These are phyloP conservation scores for Chrysomela aeneicollis DNA, from an alignment of 2,888 invertebrate species.

Conservation along the genomic window DNA sequence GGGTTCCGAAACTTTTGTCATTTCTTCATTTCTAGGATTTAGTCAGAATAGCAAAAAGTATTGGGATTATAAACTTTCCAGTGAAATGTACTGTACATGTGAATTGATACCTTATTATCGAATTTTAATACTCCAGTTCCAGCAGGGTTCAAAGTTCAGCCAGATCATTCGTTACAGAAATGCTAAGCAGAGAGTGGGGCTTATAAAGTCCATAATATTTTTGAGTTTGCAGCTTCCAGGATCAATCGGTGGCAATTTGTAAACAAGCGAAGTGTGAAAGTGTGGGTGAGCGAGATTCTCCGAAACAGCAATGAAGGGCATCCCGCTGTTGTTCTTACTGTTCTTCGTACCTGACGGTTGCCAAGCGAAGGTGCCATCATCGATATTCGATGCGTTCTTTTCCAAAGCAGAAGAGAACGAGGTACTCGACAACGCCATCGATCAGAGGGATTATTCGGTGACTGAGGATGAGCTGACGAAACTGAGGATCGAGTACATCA, in stretches of 20 bases:
- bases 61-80: not conserved
- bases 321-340: slow-evolving; percentile 38
- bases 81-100: not conserved
- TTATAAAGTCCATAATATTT: slow-evolving; percentile 55
- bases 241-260: slow-evolving; percentile 53
- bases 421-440: slow-evolving; percentile 51
- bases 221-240: slow-evolving; percentile 57
- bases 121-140: slow-evolving; percentile 54
- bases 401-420: slow-evolving; percentile 44
- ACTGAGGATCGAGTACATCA: slow-evolving; percentile 80
- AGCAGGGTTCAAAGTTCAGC: slow-evolving; percentile 62
- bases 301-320: slow-evolving; percentile 35
- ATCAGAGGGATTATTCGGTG: slow-evolving; percentile 46
- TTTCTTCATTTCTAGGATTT: not conserved
- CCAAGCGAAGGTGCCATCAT: slow-evolving; percentile 46
- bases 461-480: slow-evolving; percentile 71
- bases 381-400: slow-evolving; percentile 53
- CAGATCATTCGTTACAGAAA: slow-evolving; percentile 61
- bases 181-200: slow-evolving; percentile 60
- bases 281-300: slow-evolving; percentile 27
- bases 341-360: slow-evolving; percentile 41
- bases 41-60: not conserved
- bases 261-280: slow-evolving; percentile 51
- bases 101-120: slow-evolving; percentile 1
- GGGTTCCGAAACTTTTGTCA: not conserved